Evolutionary conservation across 2,888 invertebrate species (phyloP).

Genomic region (Chrysolina americana): DNA sequence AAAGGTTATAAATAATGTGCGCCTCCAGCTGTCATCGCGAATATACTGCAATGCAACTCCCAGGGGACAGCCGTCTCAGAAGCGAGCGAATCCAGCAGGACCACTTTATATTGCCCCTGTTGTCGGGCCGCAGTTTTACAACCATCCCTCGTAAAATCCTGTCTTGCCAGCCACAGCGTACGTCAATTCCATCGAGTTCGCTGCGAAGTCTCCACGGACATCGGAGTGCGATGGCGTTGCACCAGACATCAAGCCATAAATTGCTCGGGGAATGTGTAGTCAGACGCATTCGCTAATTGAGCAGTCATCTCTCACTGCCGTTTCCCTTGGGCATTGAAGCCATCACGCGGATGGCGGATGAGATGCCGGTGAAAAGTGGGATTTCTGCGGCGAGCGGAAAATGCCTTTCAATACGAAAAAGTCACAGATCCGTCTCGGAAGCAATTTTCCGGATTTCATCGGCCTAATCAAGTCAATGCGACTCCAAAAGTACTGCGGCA

Average conservation of each 20-base stretch:
- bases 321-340: neutral
- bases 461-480: too few species aligned
- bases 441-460: too few species aligned
- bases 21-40: too few species aligned
- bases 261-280: conserved; percentile 5
- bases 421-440: too few species aligned
- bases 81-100: too few species aligned
- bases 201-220: conserved; percentile 1
- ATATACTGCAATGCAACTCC: too few species aligned
- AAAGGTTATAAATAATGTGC: too few species aligned
- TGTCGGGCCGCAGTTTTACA: neutral
- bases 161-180: neutral
- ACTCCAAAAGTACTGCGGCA: too few species aligned
- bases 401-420: too few species aligned
- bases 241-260: neutral
- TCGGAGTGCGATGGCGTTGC: neutral
- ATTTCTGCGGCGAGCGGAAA: neutral
- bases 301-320: conserved; percentile 4
- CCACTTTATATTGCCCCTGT: neutral
- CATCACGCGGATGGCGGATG: neutral
- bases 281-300: conserved; percentile 14
- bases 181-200: neutral
- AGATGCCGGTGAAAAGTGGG: neutral
- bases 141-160: neutral
- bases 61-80: too few species aligned